phyloP scores from a whole-genome alignment of 23 tunicate genomes.

The Botrylloides violaceus region DNA sequence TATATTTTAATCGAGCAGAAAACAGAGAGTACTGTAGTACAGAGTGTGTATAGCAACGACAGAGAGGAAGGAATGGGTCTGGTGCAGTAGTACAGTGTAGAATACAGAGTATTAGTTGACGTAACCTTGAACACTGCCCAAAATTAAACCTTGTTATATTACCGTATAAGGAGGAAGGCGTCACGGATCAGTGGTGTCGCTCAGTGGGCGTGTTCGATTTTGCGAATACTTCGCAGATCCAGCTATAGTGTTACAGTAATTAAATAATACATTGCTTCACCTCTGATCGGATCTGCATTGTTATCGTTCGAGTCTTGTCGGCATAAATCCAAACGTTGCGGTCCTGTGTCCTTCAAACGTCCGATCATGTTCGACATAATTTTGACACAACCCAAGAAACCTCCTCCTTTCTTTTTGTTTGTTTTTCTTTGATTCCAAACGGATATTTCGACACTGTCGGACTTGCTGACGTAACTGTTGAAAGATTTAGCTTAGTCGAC shows the following conservation, averaged over 20 bases:
- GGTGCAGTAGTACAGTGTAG: too few species aligned
- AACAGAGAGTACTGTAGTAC: too few species aligned
- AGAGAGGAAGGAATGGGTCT: too few species aligned
- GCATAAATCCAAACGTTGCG: constrained; percentile 78
- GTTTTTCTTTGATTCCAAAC: constrained; percentile 89
- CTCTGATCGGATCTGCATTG: constrained; percentile 65
- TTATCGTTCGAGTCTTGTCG: constrained; percentile 36
- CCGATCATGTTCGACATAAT: constrained; percentile 89
- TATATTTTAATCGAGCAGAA: too few species aligned
- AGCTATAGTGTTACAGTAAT: not conserved
- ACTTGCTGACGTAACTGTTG: constrained; percentile 80
- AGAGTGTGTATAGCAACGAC: too few species aligned
- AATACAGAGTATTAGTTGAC: too few species aligned
- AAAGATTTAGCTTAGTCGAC: too few species aligned
- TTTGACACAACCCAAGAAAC: constrained; percentile 82
- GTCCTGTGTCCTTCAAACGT: constrained; percentile 86
- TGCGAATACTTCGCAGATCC: not conserved
- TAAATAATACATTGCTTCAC: not conserved
- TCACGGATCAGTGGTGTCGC: too few species aligned
- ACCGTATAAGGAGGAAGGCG: too few species aligned
- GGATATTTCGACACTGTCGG: constrained; percentile 89
- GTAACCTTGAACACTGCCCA: too few species aligned
- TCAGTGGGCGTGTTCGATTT: too few species aligned
- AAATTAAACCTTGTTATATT: too few species aligned
- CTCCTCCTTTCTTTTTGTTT: constrained; percentile 69